A percentile compares a stretch with the other conserved stretches of the same genome.
Evolutionary conservation across 1,140 invertebrate genomes (phyloP).

Genomic region (Lepidotrigona ventralis): DNA sequence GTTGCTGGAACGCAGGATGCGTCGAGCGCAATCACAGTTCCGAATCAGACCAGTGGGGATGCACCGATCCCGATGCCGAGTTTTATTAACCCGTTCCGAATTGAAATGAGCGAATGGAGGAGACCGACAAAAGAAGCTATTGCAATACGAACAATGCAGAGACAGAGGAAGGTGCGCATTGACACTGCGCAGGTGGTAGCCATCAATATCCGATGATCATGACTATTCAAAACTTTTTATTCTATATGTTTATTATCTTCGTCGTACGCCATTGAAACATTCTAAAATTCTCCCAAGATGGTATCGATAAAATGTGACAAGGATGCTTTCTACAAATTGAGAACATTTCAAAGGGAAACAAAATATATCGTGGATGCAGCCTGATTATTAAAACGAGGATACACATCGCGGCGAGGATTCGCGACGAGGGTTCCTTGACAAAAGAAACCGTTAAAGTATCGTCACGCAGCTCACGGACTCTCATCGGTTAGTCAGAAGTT

Average conservation of each 20-base stretch:
- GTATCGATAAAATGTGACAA: not conserved
- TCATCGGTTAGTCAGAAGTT: conserved; percentile 48
- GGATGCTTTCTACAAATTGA: not conserved
- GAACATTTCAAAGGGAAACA: not conserved
- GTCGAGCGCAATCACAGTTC: conserved; percentile 39
- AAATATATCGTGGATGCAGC: not conserved
- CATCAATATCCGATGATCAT: not conserved
- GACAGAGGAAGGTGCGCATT: not conserved
- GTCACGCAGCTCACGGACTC: conserved; percentile 43
- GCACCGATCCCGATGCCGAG: conserved; percentile 40
- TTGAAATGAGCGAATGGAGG: conserved; percentile 27
- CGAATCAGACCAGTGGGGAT: conserved; percentile 31
- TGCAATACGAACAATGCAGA: not conserved
- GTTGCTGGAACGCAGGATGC: conserved; percentile 48
- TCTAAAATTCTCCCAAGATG: not conserved
- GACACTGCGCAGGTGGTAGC: not conserved
- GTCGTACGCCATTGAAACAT: not conserved
- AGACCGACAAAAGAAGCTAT: not conserved
- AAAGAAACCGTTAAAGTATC: conserved; percentile 62
- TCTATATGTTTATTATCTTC: not conserved
- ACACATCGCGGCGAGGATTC: not conserved
- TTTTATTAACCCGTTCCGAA: conserved; percentile 25
- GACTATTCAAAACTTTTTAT: not conserved
- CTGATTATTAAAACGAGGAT: conserved; percentile 3
- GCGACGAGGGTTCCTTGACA: conserved; percentile 10